Evolutionary conservation across 2,113 vertebrate genomes (phyloP).

Genomic region (Aphyosemion australe): DNA sequence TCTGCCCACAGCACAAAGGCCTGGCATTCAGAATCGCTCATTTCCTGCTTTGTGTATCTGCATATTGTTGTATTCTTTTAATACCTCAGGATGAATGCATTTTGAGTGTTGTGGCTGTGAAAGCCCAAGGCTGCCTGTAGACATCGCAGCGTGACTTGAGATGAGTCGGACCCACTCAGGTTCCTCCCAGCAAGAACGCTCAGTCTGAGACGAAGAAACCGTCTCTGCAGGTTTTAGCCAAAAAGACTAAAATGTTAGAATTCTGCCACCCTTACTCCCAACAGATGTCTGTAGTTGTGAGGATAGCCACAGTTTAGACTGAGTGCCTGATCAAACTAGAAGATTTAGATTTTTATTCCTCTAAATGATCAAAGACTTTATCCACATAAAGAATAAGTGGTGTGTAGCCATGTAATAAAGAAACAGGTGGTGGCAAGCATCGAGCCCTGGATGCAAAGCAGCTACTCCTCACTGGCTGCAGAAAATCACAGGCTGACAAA

Average conservation of each 20-base stretch:
- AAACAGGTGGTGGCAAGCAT: slow-evolving; percentile 68
- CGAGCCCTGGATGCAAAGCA: slow-evolving; percentile 67
- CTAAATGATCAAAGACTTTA: slow-evolving; percentile 32
- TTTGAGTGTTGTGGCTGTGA: slow-evolving; percentile 52
- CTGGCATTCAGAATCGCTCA: slow-evolving; percentile 76
- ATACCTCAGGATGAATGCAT: slow-evolving; percentile 75
- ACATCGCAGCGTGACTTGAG: slow-evolving; percentile 59
- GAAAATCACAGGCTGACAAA: slow-evolving; percentile 79
- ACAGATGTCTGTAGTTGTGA: slow-evolving; percentile 1
- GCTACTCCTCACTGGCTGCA: slow-evolving; percentile 59
- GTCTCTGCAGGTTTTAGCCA: slow-evolving; percentile 33
- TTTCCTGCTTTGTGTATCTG: slow-evolving; percentile 63
- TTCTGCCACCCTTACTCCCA: background rate
- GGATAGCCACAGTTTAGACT: slow-evolving; percentile 23
- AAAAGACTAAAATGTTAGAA: slow-evolving; percentile 40
- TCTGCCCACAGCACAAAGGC: slow-evolving; percentile 43
- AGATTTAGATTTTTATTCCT: slow-evolving; percentile 26
- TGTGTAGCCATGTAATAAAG: slow-evolving; percentile 65
- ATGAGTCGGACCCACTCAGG: slow-evolving; percentile 40
- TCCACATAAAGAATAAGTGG: slow-evolving; percentile 37
- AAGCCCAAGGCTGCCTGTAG: slow-evolving; percentile 56
- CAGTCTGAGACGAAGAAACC: slow-evolving; percentile 39
- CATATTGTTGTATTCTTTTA: slow-evolving; percentile 75
- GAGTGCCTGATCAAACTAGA: slow-evolving; percentile 35
- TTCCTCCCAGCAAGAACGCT: slow-evolving; percentile 40